Base-by-base conservation (phyloP, 2,113 vertebrate genomes). In the Ranitomeya variabilis region DNA sequence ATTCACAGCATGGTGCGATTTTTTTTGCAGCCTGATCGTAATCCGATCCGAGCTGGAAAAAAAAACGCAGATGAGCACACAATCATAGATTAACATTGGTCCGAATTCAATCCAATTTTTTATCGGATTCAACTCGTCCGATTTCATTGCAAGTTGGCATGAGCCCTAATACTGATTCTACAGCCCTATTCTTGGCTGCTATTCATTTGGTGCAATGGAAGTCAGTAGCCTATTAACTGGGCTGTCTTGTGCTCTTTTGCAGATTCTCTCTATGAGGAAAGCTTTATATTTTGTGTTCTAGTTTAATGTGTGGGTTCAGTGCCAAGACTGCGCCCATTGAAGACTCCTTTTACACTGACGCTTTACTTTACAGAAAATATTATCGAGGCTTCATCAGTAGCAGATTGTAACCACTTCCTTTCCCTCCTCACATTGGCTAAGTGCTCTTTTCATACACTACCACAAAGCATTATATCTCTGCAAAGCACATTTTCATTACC, bases 351-450 rank as follows among this genome's bases (percentile, higher is more conserved):
- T 60, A 15, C 31, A 67, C 19, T 45, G n/a, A 69, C 69, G 21
- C 45, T 51, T 83, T n/a, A 73, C 26, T 73, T 15, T 73, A 13
- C 52, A 85, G 83, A 71, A 13, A 26, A 15, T 85, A 57, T 74
- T 73, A 85, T 67, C 66, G 18, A 31, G 83, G 13, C 21, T 85
- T 14, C 83, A 71, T 73, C 66, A 71, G 12, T 15, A 51, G 66
- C 66, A 54, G 83, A 69, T 85, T 71, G 83, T 73, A 85, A 85
- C 83, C 83, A 85, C 83, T 85, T 85, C 83, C 83, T 85, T 74
- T 85, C 55, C 79, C 57, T 81, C 55, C 78, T 21, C 60, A 37
- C 26, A 31, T 37, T 18, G 23, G 23, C 62, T 81, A 60, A 60
- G 23, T 81, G 55, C 79, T 81, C 78, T 31, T 80, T 80, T 80